Percentiles rank a stretch among this genome's conserved stretches.
These are phyloP conservation scores for Orthosia incerta DNA, from an alignment of 2,888 invertebrate species.

Conservation along the genomic window DNA sequence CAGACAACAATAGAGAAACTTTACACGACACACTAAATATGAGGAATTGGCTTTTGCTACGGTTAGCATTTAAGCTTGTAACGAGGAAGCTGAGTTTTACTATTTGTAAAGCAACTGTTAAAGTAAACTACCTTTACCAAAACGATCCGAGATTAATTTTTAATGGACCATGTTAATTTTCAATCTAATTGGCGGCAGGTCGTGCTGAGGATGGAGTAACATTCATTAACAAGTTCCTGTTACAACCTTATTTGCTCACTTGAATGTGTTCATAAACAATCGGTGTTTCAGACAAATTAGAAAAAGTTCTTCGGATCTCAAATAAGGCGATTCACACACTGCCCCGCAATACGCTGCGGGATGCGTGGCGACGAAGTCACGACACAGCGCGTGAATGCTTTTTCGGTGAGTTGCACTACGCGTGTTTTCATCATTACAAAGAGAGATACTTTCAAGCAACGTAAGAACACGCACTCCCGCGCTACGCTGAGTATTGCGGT, in stretches of 20 bases:
- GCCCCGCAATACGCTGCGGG: too few relatives aligned
- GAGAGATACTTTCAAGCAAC: too few relatives aligned
- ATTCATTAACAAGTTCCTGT: constrained; percentile 35
- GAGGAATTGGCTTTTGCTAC: constrained; percentile 64
- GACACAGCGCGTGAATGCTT: too few relatives aligned
- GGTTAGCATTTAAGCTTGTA: constrained; percentile 45
- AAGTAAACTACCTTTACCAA: constrained; percentile 38
- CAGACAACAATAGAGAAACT: constrained; percentile 73
- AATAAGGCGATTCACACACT: too few relatives aligned
- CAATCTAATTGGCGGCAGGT: constrained; percentile 26
- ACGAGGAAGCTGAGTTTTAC: constrained; percentile 45
- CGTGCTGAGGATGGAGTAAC: constrained; percentile 34
- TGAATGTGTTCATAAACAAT: constrained; percentile 26
- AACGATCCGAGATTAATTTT: constrained; percentile 28
- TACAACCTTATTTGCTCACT: constrained; percentile 28
- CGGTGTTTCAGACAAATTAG: constrained; percentile 8
- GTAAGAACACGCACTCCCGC: too few relatives aligned
- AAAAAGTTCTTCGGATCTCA: background rate
- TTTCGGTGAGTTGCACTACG: too few relatives aligned
- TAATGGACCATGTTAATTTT: constrained; percentile 42
- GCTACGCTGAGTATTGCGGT: too few relatives aligned
- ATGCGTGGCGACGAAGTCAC: too few relatives aligned
- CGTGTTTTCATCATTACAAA: too few relatives aligned
- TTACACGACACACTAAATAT: constrained; percentile 67
- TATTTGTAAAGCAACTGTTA: constrained; percentile 27